Base-by-base conservation (phyloP, 2,113 vertebrate genomes). In the Pelusios castaneus region DNA sequence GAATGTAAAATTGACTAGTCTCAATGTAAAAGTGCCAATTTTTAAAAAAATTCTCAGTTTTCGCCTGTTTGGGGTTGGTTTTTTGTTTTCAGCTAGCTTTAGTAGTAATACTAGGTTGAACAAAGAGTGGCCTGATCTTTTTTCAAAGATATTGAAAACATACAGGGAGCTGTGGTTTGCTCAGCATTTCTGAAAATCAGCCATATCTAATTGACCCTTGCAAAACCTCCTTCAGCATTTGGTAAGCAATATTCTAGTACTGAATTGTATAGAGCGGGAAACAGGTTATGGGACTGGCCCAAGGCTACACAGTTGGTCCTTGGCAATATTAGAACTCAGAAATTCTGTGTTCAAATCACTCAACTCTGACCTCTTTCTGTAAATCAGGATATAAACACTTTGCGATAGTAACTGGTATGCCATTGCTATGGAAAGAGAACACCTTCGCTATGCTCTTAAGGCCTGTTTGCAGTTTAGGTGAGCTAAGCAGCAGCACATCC, bases 401-500 rank as follows among this genome's bases (percentile, higher is more conserved):
- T 34, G 5, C 29, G 82, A 60, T 38, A 52, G 0, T 38, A 75
- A n/a, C 38, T 29, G 6, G 73, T 45, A 14, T n/a, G 12, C 73
- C 41, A 76, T 7, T 14, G 70, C 25, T 29, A 9, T 12, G 83
- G 85, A 29, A 29, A 29, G 52, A 83, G 85, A 12, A 93, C 16
- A 92, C 54, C 73, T 10, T 76, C 3, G 22, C 80, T 78, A 80
- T 85, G 90, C 95, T 96, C 82, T 91, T 27, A 27, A 75, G 84
- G 38, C 54, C 19, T 0, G 0, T 73, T 55, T 80, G 25, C 84
- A 82, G 49, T 63, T 85, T 70, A 1, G 1, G 73, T 78, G 56
- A 81, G 25, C 73, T 47, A 84, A 67, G 81, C 70, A 47, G 49
- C n/a, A 88, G 75, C 43, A 86, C 87, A 89, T 96, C 95, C 93